Base-by-base conservation (phyloP, 2,113 vertebrate genomes). In the Planiliza haematocheilus region DNA sequence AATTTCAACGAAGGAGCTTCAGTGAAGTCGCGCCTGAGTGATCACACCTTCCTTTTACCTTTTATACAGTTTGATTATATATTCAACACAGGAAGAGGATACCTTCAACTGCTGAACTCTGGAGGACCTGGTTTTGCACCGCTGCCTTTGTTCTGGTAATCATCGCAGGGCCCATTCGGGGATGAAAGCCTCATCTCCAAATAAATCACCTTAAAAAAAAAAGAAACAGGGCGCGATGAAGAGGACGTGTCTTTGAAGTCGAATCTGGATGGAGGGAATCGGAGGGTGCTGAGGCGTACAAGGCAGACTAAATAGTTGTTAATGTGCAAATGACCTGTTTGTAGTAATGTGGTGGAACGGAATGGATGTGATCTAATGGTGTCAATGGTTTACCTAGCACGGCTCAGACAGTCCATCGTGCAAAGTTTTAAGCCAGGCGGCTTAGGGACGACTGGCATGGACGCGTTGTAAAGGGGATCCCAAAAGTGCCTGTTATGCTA, bases 111-210 rank as follows among this genome's bases (percentile, higher is more conserved):
- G 1, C 45, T 68, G 77, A 81, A 82, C 72, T 80, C 70, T 2
- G 0, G 43, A 45, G 68, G 69, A 81, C 56, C 72, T 68, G 64
- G 57, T n/a, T 37, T 46, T 75, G 67, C 58, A 24, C 78, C 41
- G 34, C 10, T 12, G 65, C 52, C 70, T 83, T 78, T 88, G 79
- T 88, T 75, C 77, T 74, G 45, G 0, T 56, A 68, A 72, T 74
- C 50, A 83, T 21, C 6, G 64, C 24, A 1, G 21, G 4, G 18
- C 20, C 16, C 16, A 41, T 57, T 5, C 24, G 24, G 24, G 24
- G 49, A 83, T 77, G 56, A 79, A 82, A 85, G 72, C 57, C 38
- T 76, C 71, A 61, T 71, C 57, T 82, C 17, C 58, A 80, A 71
- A 80, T 60, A 65, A 77, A 80, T 74, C 50, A 63, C 46, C 51